phyloP scores from a whole-genome alignment of 2,113 vertebrate genomes.

The Pardalotus punctatus region DNA sequence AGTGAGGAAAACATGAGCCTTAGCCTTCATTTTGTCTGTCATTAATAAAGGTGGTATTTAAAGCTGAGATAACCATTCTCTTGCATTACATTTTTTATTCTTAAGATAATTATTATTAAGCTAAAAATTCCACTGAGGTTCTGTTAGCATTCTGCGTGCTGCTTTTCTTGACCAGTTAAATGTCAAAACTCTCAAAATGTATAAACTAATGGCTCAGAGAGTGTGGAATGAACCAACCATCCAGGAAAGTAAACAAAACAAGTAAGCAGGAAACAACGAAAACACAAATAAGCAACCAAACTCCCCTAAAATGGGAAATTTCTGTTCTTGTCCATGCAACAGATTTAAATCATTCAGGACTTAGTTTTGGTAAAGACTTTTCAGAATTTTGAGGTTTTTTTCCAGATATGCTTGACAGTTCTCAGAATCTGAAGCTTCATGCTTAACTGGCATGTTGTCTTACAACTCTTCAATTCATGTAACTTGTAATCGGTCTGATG shows the following conservation, averaged over 20 bases:
- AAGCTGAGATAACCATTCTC: not conserved
- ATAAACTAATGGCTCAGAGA: not conserved
- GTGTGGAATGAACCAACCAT: not conserved
- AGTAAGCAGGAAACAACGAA: not conserved
- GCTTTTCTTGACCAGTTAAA: not conserved
- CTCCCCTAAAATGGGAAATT: not conserved
- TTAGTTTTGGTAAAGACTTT: not conserved
- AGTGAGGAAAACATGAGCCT: not conserved
- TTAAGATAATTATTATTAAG: not conserved
- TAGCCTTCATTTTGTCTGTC: not conserved
- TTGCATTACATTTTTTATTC: not conserved
- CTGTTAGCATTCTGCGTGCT: not conserved
- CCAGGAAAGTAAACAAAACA: not conserved
- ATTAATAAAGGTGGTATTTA: not conserved
- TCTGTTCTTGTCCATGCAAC: not conserved
- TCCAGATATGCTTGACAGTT: not conserved
- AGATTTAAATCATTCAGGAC: not conserved
- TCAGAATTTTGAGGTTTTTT: not conserved
- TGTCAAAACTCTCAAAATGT: not conserved
- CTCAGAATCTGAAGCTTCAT: not conserved
- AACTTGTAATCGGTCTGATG: not conserved
- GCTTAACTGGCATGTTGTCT: no score
- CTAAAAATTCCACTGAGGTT: not conserved
- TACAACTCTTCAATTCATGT: not conserved
- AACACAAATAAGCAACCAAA: not conserved